Evolutionary conservation across 2,888 invertebrate species (phyloP), one percentile per base, ranked within the genome.

Genomic region (Dryocosmus kuriphilus): DNA sequence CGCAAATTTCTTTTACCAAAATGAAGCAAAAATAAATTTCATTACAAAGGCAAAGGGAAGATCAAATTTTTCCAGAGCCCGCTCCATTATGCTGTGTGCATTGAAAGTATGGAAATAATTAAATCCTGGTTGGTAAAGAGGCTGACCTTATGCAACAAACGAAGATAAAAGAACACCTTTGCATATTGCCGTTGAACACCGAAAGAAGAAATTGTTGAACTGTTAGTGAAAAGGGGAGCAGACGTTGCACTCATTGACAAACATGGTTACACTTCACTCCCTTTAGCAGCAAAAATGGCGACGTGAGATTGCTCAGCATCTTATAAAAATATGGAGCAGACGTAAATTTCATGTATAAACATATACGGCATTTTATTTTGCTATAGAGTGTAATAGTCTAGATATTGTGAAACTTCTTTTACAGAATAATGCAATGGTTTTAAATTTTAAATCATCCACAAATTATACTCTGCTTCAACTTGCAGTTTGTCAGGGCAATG

Each of bases 151-250:
- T 27, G 55, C 57, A 9, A 30, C 16, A n/a, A 61, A 76, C n/a
- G 16, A 51, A 24, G 14, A 38, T 7, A n/a, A 41, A n/a, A 38
- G 30, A 19, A 71, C 79, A 19, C 67, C 79, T 14, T 71, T 79
- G 60, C 75, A 74, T 24, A 4, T 61, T 11, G 78, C 80, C 14
- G n/a, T 62, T 32, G 55, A 78, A 14, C 24, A 24, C 16, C 8
- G 27, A 9, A 55, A 2, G 61, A 63, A 19, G 9, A 55, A 22
- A 38, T 57, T 1, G 65, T 76, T 0, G 24, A 74, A 74, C 16
- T 79, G 14, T 46, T 79, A 4, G 30, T 79, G 16, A 38, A 77
- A 9, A 74, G 32, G 7, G 79, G 79, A 6, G 78, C 76, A 4
- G 74, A 80, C n/a, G 27, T 76, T 8, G 22, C 51, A 14, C 60